Evolutionary conservation across 1,140 invertebrate species (phyloP), one percentile per base, ranked within the genome.

Genomic region (Achroia grisella): DNA sequence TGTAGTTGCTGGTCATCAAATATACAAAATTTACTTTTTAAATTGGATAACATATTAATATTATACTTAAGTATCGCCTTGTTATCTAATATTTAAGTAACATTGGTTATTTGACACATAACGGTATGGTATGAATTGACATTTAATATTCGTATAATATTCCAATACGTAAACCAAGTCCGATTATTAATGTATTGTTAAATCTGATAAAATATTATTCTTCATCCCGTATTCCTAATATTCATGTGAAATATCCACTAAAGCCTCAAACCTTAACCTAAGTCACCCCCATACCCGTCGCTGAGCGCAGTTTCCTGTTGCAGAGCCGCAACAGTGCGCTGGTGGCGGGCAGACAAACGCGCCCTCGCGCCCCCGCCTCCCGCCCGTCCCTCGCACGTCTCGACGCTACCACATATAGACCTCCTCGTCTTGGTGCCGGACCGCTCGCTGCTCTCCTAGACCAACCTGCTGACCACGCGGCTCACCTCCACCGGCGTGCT

Each of bases 241-340:
- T 31, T 31, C 30, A 10, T 9, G 8, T 10, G 17, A 23, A 23
- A 23, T 23, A 23, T 6, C 17, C 17, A 3, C 6, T 3, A 2
- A 23, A 2, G 6, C 17, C 17, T 23, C 2, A 23, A 23, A 2
- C 17, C 17, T 23, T 23, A 23, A 23, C 33, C 23, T 10, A 31
- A 48, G 30, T 39, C 48, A 45, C 48, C 45, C 43, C 9, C 14
- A 23, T 30, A 36, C 36, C 34, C 31, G 46, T 57, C 46, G 54
- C 60, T 73, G 71, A 77, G 73, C 69, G 59, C 66, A 60, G 48
- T 71, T 84, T 86, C 72, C 73, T 87, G 78, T 87, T 87, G 75
- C 85, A 87, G 85, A 87, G 73, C 69, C 83, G 85, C 74, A 87
- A 87, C 79, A 70, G 62, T 50, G 75, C 71, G 67, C 80, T 86